Conservation (phyloP, 2,113 vertebrate species). For the Herpailurus yagouaroundi region DNA sequence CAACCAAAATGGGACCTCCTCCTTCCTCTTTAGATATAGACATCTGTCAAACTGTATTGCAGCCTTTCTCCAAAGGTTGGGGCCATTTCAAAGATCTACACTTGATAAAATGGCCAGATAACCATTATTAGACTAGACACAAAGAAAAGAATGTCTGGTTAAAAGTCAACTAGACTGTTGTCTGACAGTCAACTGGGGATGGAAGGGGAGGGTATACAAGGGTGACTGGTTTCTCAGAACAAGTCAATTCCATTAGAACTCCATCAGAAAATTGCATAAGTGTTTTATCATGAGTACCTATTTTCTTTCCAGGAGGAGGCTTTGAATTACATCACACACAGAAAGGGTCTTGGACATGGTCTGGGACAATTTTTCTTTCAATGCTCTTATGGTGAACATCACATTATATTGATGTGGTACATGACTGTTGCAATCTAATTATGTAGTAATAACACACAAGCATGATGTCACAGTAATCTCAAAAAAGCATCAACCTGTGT, state of each 20-base stretch:
- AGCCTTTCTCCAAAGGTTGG: neutral
- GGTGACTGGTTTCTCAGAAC: neutral
- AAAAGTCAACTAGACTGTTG: neutral
- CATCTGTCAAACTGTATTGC: neutral
- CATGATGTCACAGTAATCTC: neutral
- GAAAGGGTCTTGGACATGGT: neutral
- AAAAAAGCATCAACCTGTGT: neutral
- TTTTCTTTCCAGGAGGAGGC: constrained; percentile 37
- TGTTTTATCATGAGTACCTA: neutral
- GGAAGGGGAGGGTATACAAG: accelerated
- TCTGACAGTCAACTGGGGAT: neutral
- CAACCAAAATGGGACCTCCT: too few species aligned
- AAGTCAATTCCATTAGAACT: neutral
- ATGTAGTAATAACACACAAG: neutral
- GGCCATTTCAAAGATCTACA: neutral
- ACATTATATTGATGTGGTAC: neutral
- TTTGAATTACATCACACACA: neutral
- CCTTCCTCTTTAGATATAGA: neutral
- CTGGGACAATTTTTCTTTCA: constrained; percentile 10
- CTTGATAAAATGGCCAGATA: neutral
- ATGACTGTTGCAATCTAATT: neutral
- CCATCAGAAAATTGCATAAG: neutral
- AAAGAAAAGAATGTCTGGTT: neutral
- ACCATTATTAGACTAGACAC: neutral
- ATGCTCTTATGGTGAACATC: neutral